Evolutionary conservation across 2,888 invertebrate genomes (phyloP).

Genomic region (Pollenia labialis): DNA sequence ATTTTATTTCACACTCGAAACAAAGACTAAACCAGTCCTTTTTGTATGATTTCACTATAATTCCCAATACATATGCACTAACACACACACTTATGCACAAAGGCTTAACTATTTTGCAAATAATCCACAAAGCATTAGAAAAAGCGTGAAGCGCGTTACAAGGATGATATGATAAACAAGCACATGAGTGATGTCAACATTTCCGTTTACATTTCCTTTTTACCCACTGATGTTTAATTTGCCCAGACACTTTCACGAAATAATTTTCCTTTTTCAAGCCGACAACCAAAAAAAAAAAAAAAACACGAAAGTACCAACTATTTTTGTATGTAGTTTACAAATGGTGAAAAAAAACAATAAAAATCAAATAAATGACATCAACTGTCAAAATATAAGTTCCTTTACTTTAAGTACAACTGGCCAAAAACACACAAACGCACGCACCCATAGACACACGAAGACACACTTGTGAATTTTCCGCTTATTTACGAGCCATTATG

Average conservation of each 20-base stretch:
- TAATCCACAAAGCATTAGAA: conserved; percentile 39
- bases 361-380: conserved; percentile 56
- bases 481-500: not conserved
- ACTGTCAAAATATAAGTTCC: conserved; percentile 25
- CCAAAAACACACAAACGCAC: not conserved
- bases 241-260: conserved; percentile 32
- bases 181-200: conserved; percentile 76
- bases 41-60: conserved; percentile 48
- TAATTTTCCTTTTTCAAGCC: conserved; percentile 11
- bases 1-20: conserved; percentile 61
- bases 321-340: conserved; percentile 2
- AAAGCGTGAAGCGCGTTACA: conserved; percentile 40
- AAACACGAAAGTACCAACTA: conserved; percentile 7
- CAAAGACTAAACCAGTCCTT: conserved; percentile 56
- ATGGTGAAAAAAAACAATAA: not conserved
- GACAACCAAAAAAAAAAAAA: not conserved
- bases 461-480: not conserved
- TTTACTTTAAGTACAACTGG: conserved; percentile 27
- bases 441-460: not conserved
- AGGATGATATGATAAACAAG: conserved; percentile 34
- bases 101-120: conserved; percentile 36
- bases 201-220: conserved; percentile 77
- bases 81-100: conserved; percentile 15
- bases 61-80: not conserved
- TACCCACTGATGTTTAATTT: conserved; percentile 49